These are phyloP conservation scores for Eremophila alpestris DNA, from an alignment of 2,797 vertebrate genomes.

Conservation along the genomic window DNA sequence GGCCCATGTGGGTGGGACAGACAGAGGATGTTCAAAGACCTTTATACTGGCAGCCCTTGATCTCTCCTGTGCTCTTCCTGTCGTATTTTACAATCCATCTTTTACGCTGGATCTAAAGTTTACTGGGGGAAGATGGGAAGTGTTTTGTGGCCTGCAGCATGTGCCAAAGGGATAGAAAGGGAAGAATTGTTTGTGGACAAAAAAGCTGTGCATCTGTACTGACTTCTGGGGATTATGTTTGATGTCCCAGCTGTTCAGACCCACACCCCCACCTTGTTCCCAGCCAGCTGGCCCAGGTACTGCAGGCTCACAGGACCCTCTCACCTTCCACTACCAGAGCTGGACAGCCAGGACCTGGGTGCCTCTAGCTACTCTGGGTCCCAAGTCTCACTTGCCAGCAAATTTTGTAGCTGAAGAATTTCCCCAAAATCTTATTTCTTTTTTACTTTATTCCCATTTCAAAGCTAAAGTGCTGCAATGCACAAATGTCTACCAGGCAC, in stretches of 20 bases:
- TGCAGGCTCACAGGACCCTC: neutral
- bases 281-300: neutral
- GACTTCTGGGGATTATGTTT: neutral
- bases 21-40: slow-evolving; percentile 34
- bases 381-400: neutral
- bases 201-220: neutral
- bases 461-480: neutral
- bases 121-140: neutral
- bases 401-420: neutral
- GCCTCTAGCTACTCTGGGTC: neutral
- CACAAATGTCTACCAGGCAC: neutral
- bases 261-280: neutral
- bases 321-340: neutral
- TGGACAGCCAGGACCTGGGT: neutral
- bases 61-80: slow-evolving; percentile 60
- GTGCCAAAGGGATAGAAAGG: neutral
- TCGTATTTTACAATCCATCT: slow-evolving; percentile 8
- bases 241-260: neutral
- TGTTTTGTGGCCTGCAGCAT: neutral
- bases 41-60: slow-evolving; percentile 38
- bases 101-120: neutral
- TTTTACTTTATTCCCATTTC: neutral
- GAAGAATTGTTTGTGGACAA: neutral
- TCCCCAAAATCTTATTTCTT: neutral
- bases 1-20: slow-evolving; percentile 12